Percentiles rank a stretch among this genome's conserved stretches.
Conservation (phyloP, 2,888 invertebrate genomes). For the Agonopterix arenella region DNA sequence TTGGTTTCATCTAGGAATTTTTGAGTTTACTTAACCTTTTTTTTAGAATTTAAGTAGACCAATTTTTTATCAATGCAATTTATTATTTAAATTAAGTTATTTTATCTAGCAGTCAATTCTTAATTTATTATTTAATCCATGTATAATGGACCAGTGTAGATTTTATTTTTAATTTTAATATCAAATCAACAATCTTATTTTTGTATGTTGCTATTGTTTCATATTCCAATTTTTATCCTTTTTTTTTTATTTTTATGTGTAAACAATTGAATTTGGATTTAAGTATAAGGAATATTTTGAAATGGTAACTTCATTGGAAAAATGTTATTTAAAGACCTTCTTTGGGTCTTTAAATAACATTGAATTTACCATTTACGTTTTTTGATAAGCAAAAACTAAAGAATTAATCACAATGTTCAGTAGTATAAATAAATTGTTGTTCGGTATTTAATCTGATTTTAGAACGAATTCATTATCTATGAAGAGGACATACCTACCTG, state of each 20-base stretch:
- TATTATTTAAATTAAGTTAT: background rate
- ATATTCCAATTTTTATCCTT: no score
- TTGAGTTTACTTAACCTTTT: background rate
- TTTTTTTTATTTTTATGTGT: no score
- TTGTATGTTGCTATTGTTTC: no score
- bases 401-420: background rate
- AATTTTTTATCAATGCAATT: slow-evolving; percentile 15
- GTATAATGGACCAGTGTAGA: background rate
- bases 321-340: no score
- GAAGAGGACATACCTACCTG: no score
- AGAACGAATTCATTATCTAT: no score
- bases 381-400: background rate
- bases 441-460: background rate
- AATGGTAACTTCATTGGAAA: no score
- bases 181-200: no score
- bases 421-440: background rate
- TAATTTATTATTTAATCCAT: background rate
- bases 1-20: no score
- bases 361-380: background rate
- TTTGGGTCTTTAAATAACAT: no score
- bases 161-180: background rate
- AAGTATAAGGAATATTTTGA: no score
- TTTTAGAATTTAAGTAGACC: slow-evolving; percentile 23
- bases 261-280: no score
- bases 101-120: background rate